These are phyloP conservation scores for Conistra vaccinii DNA, from an alignment of 2,888 invertebrate genomes.

Conservation along the genomic window DNA sequence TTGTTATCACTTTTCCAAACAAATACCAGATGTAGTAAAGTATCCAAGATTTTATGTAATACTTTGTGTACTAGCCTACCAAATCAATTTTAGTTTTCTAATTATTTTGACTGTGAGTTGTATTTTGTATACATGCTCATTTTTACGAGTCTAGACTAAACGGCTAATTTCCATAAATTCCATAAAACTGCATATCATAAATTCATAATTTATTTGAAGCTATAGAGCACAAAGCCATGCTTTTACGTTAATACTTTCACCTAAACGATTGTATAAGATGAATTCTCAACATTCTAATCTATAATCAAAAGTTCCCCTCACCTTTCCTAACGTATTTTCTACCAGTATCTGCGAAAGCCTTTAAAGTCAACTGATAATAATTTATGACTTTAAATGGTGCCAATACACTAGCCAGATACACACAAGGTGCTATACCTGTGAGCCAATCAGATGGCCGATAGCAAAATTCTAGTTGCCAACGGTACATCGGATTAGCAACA, in stretches of 20 bases:
- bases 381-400: conserved; percentile 24
- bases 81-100: not conserved
- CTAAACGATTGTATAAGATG: not conserved
- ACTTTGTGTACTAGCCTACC: not conserved
- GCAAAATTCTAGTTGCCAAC: conserved; percentile 16
- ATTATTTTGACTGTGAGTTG: not conserved
- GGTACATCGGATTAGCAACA: conserved; percentile 16
- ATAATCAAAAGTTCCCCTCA: conserved; percentile 13
- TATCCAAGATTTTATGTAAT: conserved; percentile 18
- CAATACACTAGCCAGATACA: conserved; percentile 8
- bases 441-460: conserved; percentile 19
- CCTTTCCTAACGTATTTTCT: conserved; percentile 15
- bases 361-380: conserved; percentile 42
- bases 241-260: conserved; percentile 31
- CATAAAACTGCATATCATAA: conserved; percentile 9
- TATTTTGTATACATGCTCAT: not conserved
- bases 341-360: conserved; percentile 27
- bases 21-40: conserved; percentile 27
- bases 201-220: conserved; percentile 9
- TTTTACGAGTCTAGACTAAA: conserved; percentile 11
- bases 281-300: conserved; percentile 27
- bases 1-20: conserved; percentile 50
- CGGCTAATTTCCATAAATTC: conserved; percentile 22
- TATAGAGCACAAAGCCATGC: conserved; percentile 13
- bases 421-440: conserved; percentile 24